Evolutionary conservation across 2,888 invertebrate genomes (phyloP), one percentile per base, ranked within the genome.

Genomic region (Drosophila cracens): DNA sequence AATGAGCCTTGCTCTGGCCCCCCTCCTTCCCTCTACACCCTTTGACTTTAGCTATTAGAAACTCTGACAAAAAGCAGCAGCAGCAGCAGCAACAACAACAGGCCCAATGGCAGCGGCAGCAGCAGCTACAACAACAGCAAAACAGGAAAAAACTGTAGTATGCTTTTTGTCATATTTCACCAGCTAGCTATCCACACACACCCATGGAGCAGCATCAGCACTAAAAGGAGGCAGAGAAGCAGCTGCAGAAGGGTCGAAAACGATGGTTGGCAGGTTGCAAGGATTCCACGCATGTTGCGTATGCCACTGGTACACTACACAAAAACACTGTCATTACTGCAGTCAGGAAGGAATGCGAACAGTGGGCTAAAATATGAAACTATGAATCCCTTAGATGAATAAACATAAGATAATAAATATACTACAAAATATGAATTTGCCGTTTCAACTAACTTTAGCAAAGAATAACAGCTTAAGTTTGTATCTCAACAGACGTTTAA

Each of bases 161-260:
- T 87, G 79, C 79, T 90, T 85, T 90, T 90, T 90, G 89, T 90
- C 90, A 90, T 85, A 85, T 89, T 90, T 90, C 84, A 90, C 77
- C 46, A 62, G 83, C 73, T 67, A 58, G 61, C 81, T 67, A 25
- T 31, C 27, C 27, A 27, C 46, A 46, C 46, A 46, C 21, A 21
- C 51, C 48, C 60, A 54, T 56, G 43, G 70, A 65, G 67, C 72
- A 76, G 76, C 65, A 53, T 76, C 76, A 57, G 56, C 65, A 80
- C 54, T 66, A 65, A 67, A 76, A 57, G 64, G 25, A 53, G 53
- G 57, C 18, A 40, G 58, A n/a, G 58, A 54, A 53, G 67, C 29
- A 51, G 51, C n/a, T 69, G 70, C 57, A 40, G 34, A 18, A 46
- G 67, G 27, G 29, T 38, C 34, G 53, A 27, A 51, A 56, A 25